phyloP scores from a whole-genome alignment of 2,888 invertebrate species.

The Heliconius cydno region DNA sequence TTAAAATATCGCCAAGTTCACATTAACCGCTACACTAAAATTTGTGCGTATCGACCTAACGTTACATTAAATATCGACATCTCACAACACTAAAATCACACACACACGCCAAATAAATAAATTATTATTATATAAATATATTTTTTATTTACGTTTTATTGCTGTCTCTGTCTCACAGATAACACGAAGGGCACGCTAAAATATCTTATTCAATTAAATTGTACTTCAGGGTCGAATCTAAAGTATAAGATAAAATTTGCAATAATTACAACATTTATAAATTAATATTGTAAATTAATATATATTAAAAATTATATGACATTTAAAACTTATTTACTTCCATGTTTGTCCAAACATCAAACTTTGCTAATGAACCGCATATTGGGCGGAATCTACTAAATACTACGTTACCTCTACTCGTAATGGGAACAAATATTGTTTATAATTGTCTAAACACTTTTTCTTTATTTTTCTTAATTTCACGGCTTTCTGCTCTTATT shows the following conservation, averaged over 20 bases:
- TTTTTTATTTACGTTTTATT: slow-evolving; percentile 69
- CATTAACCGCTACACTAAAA: slow-evolving; percentile 71
- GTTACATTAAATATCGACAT: slow-evolving; percentile 60
- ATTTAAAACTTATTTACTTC: slow-evolving; percentile 19
- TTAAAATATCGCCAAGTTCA: slow-evolving; percentile 53
- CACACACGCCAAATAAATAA: slow-evolving; percentile 60
- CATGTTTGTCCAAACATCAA: slow-evolving; percentile 19
- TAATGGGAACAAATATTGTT: slow-evolving; percentile 12
- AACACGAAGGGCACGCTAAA: slow-evolving; percentile 72
- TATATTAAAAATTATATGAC: slow-evolving; percentile 25
- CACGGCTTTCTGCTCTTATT: neutral
- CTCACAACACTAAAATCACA: slow-evolving; percentile 57
- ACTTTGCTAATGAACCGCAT: slow-evolving; percentile 35
- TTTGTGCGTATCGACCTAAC: slow-evolving; percentile 81
- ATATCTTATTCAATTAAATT: slow-evolving; percentile 72
- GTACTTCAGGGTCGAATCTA: slow-evolving; percentile 63
- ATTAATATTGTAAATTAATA: slow-evolving; percentile 30
- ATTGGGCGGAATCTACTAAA: slow-evolving; percentile 46
- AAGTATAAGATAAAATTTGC: slow-evolving; percentile 22
- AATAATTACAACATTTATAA: slow-evolving; percentile 37
- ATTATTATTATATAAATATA: slow-evolving; percentile 55
- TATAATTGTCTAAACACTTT: neutral
- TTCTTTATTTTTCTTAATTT: neutral
- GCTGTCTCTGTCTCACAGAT: slow-evolving; percentile 81
- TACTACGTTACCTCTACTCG: slow-evolving; percentile 49